Percentiles rank a stretch among this genome's conserved stretches.
These are phyloP conservation scores for Coregonus clupeaformis DNA, from an alignment of 2,113 vertebrate genomes.

Conservation along the genomic window DNA sequence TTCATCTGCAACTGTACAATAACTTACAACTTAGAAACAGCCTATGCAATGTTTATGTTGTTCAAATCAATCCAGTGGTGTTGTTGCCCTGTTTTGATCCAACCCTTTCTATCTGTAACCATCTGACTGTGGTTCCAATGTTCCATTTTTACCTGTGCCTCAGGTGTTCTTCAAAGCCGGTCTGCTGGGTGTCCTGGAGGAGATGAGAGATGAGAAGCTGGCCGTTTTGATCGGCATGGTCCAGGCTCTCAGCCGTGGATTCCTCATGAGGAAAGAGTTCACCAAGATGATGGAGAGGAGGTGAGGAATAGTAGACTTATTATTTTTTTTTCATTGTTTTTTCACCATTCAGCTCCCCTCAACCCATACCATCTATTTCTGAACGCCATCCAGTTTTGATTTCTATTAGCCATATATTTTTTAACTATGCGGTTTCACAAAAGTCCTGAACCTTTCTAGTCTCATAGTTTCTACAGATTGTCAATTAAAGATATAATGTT, in stretches of 20 bases:
- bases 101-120: background rate
- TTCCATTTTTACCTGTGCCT: background rate
- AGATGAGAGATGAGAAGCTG: constrained; percentile 84
- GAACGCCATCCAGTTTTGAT: too few species aligned
- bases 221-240: constrained; percentile 81
- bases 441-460: too few species aligned
- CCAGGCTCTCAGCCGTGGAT: constrained; percentile 77
- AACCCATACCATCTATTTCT: too few species aligned
- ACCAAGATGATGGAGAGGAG: constrained; percentile 64
- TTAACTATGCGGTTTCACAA: too few species aligned
- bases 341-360: too few species aligned
- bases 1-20: too few species aligned
- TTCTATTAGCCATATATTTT: too few species aligned
- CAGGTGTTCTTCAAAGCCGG: constrained; percentile 89
- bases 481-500: too few species aligned
- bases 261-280: constrained; percentile 73
- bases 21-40: too few species aligned
- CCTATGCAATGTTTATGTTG: background rate
- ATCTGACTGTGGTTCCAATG: background rate
- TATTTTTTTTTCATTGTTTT: too few species aligned
- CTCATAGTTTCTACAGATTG: too few species aligned
- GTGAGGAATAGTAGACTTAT: background rate
- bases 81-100: background rate
- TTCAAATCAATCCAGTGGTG: too few species aligned
- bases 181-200: constrained; percentile 80